Evolutionary conservation across 2,113 vertebrate genomes (phyloP).

Genomic region (Chiloscyllium plagiosum): DNA sequence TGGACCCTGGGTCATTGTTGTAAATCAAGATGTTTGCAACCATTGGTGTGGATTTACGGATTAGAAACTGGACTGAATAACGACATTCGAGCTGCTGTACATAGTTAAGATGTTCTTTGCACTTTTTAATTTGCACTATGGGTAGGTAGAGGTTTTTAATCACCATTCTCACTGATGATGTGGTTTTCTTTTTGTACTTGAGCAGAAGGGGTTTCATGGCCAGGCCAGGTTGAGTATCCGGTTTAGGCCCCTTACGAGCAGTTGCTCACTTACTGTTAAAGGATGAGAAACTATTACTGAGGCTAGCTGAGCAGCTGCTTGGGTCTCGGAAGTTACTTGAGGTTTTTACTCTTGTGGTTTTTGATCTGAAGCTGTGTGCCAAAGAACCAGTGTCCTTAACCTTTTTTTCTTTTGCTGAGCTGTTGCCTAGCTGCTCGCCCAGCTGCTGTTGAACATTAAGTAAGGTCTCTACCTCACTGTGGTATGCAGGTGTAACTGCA

Average conservation of each 20-base stretch:
- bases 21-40: conserved; percentile 59
- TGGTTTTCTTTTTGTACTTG: conserved; percentile 77
- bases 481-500: conserved; percentile 85
- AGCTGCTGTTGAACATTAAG: conserved; percentile 87
- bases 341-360: conserved; percentile 55
- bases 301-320: conserved; percentile 60
- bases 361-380: conserved; percentile 81
- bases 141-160: conserved; percentile 95
- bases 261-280: conserved; percentile 38
- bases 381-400: conserved; percentile 77
- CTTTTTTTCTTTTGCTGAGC: conserved; percentile 71
- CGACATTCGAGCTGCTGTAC: conserved; percentile 72
- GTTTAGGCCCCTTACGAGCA: conserved; percentile 24
- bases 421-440: conserved; percentile 76
- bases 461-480: conserved; percentile 99
- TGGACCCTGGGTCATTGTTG: conserved; percentile 52
- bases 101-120: conserved; percentile 81
- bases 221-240: conserved; percentile 21
- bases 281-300: conserved; percentile 48
- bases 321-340: conserved; percentile 56
- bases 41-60: conserved; percentile 56
- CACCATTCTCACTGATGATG: conserved; percentile 68
- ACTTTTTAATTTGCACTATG: conserved; percentile 98
- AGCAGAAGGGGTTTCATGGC: conserved; percentile 58
- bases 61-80: conserved; percentile 68